Percentiles rank a stretch among this genome's conserved stretches.
Conservation (phyloP, 1,140 invertebrate species). For the Drosophila littoralis region DNA sequence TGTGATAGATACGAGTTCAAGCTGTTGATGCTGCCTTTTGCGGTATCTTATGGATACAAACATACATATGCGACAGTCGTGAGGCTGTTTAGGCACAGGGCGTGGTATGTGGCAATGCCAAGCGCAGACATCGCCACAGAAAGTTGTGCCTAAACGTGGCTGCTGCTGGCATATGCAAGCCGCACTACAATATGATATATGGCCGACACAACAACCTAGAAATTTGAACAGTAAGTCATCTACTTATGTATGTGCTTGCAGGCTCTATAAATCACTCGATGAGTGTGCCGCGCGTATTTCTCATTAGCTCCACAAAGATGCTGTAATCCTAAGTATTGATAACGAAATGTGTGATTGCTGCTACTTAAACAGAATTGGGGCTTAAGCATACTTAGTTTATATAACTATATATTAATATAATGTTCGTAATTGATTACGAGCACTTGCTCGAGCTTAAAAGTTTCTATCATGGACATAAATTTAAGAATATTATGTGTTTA, state of each 20-base stretch:
- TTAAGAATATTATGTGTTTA: too few species aligned
- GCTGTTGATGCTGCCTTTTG: slow-evolving; percentile 23
- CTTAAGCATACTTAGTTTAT: background rate
- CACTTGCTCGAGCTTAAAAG: too few species aligned
- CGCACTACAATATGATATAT: slow-evolving; percentile 74
- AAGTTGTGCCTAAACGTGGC: slow-evolving; percentile 35
- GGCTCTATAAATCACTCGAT: slow-evolving; percentile 62
- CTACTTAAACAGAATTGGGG: too few species aligned
- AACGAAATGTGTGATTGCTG: too few species aligned
- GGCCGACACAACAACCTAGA: slow-evolving; percentile 59
- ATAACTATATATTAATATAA: too few species aligned
- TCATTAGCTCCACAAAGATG: slow-evolving; percentile 24
- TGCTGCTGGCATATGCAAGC: slow-evolving; percentile 67
- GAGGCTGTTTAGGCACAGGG: slow-evolving; percentile 35
- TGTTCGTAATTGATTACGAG: too few species aligned
- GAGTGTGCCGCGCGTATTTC: slow-evolving; percentile 25
- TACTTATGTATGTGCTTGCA: slow-evolving; percentile 35
- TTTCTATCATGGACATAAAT: too few species aligned
- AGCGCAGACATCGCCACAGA: slow-evolving; percentile 41
- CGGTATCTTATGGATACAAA: slow-evolving; percentile 24
- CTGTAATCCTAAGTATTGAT: background rate
- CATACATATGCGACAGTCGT: slow-evolving; percentile 3
- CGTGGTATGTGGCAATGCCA: slow-evolving; percentile 74
- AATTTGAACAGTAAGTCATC: slow-evolving; percentile 58
- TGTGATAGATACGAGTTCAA: slow-evolving; percentile 60